These are phyloP conservation scores for Solenopsis invicta DNA, from an alignment of 1,140 invertebrate species.

Conservation along the genomic window DNA sequence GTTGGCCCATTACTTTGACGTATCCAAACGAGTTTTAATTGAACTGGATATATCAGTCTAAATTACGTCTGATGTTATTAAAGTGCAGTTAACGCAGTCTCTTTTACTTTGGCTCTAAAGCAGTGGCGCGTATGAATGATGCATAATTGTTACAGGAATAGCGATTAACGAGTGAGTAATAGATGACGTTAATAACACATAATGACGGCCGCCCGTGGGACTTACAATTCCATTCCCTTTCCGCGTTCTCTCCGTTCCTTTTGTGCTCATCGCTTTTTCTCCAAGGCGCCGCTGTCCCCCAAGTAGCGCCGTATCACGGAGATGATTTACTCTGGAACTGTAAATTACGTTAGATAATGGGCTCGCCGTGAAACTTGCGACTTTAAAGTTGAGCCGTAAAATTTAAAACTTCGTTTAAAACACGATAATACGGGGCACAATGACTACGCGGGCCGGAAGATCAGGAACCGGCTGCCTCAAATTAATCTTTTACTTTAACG, in stretches of 20 bases:
- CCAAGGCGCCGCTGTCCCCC: background rate
- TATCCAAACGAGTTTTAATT: conserved; percentile 28
- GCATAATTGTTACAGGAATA: background rate
- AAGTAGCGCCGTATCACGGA: conserved; percentile 44
- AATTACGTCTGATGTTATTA: conserved; percentile 30
- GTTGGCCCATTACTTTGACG: conserved; percentile 12
- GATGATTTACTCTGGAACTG: conserved; percentile 63
- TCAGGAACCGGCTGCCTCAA: conserved; percentile 28
- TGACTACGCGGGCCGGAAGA: conserved; percentile 21
- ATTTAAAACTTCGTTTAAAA: conserved; percentile 62
- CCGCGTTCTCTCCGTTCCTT: conserved; percentile 22
- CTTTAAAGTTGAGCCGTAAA: conserved; percentile 51
- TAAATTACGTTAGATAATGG: conserved; percentile 64
- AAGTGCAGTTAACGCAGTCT: conserved; percentile 1
- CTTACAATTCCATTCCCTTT: conserved; percentile 39
- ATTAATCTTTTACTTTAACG: conserved; percentile 39
- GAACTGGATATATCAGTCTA: conserved; percentile 11
- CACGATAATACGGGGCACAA: conserved; percentile 33
- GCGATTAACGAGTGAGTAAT: conserved; percentile 19
- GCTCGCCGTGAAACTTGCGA: conserved; percentile 40
- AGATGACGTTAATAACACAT: conserved; percentile 48
- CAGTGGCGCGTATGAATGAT: background rate
- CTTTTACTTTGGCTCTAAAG: background rate
- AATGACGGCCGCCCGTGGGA: background rate
- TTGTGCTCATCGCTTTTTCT: conserved; percentile 44